phyloP scores from a whole-genome alignment of 2,113 vertebrate species.

The Cygnus atratus region DNA sequence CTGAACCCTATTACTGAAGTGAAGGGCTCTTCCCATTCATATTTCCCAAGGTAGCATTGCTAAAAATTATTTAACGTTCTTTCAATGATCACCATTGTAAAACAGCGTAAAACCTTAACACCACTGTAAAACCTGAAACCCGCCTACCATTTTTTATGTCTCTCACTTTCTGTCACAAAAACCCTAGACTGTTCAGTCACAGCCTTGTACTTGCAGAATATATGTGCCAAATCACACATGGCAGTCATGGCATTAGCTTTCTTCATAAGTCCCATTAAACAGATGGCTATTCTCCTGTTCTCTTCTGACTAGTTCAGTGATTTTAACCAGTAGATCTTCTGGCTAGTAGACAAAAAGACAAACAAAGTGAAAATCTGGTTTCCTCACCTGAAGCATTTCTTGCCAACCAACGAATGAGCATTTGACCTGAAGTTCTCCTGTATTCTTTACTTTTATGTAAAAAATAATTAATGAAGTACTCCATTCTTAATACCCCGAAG shows the following conservation, averaged over 20 bases:
- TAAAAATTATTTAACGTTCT: neutral
- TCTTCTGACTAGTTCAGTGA: neutral
- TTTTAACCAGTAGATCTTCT: conserved; percentile 21
- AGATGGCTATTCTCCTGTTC: neutral
- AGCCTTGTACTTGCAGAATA: neutral
- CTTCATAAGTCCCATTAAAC: conserved; percentile 2
- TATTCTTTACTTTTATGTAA: neutral
- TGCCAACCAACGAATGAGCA: neutral
- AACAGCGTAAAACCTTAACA: conserved; percentile 6
- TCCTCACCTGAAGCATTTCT: neutral
- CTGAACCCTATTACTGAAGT: neutral
- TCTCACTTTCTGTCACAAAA: conserved; percentile 8
- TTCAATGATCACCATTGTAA: neutral
- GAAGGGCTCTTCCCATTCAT: neutral
- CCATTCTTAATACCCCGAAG: neutral
- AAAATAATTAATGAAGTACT: neutral
- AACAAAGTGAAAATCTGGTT: conserved; percentile 4
- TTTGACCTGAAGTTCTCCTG: neutral
- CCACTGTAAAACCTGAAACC: neutral
- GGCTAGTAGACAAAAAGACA: neutral
- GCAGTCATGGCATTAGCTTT: neutral
- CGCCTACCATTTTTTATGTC: neutral
- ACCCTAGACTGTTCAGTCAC: conserved; percentile 21
- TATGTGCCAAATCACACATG: conserved; percentile 6
- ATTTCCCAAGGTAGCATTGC: neutral